Evolutionary conservation across 2,888 invertebrate species (phyloP).

Genomic region (Drosophila pseudotalamancana): DNA sequence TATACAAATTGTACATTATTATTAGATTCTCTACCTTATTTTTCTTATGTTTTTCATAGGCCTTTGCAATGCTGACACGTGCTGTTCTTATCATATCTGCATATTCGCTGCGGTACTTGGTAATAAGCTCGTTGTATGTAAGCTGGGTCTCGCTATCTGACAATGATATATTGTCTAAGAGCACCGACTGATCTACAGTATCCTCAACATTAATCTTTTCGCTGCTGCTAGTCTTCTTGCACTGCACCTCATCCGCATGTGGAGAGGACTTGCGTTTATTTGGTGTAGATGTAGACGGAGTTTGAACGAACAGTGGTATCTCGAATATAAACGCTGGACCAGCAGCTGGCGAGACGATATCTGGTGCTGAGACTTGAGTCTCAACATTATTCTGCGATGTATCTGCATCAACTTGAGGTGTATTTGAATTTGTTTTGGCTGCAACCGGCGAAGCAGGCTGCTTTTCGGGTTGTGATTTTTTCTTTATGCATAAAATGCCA

Average conservation of each 20-base stretch:
- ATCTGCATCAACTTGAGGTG: neutral
- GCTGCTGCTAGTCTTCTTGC: slow-evolving; percentile 52
- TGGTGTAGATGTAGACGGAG: slow-evolving; percentile 52
- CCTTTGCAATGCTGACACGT: slow-evolving; percentile 76
- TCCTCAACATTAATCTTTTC: slow-evolving; percentile 37
- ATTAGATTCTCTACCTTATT: slow-evolving; percentile 40
- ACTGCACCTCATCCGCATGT: slow-evolving; percentile 58
- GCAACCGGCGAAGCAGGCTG: neutral
- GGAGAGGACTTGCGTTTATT: slow-evolving; percentile 67
- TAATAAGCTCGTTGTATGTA: slow-evolving; percentile 25
- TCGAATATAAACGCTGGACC: slow-evolving; percentile 3
- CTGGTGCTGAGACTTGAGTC: neutral
- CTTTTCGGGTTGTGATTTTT: neutral
- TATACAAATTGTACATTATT: neutral
- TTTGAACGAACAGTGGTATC: neutral
- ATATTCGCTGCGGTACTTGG: slow-evolving; percentile 67
- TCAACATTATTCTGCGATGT: neutral
- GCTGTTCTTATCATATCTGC: slow-evolving; percentile 63
- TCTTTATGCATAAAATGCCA: slow-evolving; percentile 88
- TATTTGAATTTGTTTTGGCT: neutral
- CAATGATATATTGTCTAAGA: slow-evolving; percentile 2
- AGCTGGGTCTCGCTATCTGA: slow-evolving; percentile 31
- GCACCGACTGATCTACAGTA: slow-evolving; percentile 2
- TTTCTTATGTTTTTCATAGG: slow-evolving; percentile 70
- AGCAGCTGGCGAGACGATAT: neutral